A percentile compares a stretch with the other conserved stretches of the same genome.
Conservation (phyloP, 2,113 vertebrate species). For the Rousettus leschenaultii region DNA sequence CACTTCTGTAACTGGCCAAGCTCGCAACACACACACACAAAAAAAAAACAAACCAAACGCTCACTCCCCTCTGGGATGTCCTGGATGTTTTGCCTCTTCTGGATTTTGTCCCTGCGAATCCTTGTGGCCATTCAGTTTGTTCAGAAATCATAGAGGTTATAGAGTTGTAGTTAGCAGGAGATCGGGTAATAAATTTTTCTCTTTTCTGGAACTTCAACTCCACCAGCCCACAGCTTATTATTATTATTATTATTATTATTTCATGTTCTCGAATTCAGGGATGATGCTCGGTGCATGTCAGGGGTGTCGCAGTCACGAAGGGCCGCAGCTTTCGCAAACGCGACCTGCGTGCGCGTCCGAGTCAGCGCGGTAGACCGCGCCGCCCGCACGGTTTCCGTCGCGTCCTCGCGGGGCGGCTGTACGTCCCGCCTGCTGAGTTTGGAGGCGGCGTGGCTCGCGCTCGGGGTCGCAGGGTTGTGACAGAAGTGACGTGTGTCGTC, state of each 20-base stretch:
- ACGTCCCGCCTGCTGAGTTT: neutral
- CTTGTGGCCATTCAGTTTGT: neutral
- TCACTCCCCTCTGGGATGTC: neutral
- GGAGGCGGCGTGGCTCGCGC: neutral
- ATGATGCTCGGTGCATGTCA: neutral
- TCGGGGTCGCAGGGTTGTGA: neutral
- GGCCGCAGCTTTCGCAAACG: neutral
- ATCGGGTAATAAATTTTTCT: neutral
- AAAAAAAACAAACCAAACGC: neutral
- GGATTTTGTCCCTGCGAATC: neutral
- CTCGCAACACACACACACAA: neutral
- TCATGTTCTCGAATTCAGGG: neutral
- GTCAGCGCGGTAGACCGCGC: neutral
- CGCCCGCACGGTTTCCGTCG: neutral
- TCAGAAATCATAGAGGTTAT: neutral
- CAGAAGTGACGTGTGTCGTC: neutral
- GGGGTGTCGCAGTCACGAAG: neutral
- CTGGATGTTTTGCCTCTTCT: neutral
- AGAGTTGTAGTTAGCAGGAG: neutral
- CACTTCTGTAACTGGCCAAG: neutral
- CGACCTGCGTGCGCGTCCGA: neutral
- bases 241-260: neutral
- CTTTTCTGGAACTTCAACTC: neutral
- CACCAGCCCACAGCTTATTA: neutral
- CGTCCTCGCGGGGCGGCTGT: neutral